phyloP scores from a whole-genome alignment of 2,113 vertebrate genomes.

The Tauraco erythrolophus region DNA sequence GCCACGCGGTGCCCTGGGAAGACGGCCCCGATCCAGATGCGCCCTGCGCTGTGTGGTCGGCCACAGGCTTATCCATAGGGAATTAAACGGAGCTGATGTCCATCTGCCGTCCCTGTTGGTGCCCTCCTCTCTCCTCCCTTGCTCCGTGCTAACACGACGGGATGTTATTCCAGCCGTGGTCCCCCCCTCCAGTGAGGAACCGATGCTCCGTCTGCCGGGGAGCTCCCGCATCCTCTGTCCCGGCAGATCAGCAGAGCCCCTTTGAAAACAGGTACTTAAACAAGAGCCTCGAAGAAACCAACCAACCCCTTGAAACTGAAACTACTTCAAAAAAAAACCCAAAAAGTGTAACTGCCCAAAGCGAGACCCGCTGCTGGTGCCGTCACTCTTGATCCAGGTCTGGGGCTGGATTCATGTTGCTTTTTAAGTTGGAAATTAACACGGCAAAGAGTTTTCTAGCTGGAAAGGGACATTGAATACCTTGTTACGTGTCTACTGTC shows the following conservation, averaged over 20 bases:
- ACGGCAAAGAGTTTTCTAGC: neutral
- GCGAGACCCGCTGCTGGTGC: neutral
- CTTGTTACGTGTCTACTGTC: fast-evolving
- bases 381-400: neutral
- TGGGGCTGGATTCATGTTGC: fast-evolving
- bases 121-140: neutral
- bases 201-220: fast-evolving
- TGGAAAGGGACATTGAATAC: neutral
- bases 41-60: neutral
- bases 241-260: neutral
- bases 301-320: neutral
- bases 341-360: no score
- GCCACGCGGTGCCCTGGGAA: fast-evolving
- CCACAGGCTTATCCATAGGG: neutral
- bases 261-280: neutral
- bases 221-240: neutral
- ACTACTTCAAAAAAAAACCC: no score
- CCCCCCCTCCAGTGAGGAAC: neutral
- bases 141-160: neutral
- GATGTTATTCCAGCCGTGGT: neutral
- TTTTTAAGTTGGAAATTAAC: neutral
- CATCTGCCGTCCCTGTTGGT: fast-evolving
- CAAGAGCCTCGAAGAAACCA: neutral
- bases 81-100: neutral
- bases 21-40: fast-evolving